Evolutionary conservation across 1,140 invertebrate genomes (phyloP).

Genomic region (Drosophila punjabiensis): DNA sequence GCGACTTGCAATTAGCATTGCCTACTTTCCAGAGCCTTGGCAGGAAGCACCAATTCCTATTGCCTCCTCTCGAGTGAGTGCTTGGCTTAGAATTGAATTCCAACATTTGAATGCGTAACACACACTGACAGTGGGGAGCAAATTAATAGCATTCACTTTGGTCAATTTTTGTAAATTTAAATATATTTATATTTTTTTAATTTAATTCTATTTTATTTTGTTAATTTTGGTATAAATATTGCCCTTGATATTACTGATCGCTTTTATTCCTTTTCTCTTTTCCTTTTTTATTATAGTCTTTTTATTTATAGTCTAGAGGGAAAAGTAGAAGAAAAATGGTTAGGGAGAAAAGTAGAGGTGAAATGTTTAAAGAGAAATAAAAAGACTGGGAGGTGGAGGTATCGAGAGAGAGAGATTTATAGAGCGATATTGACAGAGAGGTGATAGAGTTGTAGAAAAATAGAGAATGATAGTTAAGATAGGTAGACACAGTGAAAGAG

Average conservation of each 20-base stretch:
- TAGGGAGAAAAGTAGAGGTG: too few relatives aligned
- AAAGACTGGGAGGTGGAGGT: neutral
- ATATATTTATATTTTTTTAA: neutral
- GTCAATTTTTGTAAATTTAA: too few relatives aligned
- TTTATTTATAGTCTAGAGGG: too few relatives aligned
- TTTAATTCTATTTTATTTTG: neutral
- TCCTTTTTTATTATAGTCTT: too few relatives aligned
- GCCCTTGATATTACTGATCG: too few relatives aligned
- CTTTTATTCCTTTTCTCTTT: too few relatives aligned
- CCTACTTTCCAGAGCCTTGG: slow-evolving; percentile 50
- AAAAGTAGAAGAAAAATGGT: too few relatives aligned
- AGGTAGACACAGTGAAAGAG: too few relatives aligned
- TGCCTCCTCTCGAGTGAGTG: slow-evolving; percentile 47
- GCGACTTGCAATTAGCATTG: slow-evolving; percentile 68
- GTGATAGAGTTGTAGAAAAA: too few relatives aligned
- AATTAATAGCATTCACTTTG: neutral
- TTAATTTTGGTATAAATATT: neutral
- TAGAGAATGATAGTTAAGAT: too few relatives aligned
- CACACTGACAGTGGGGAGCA: slow-evolving; percentile 7
- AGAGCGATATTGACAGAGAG: too few relatives aligned
- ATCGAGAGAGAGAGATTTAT: neutral
- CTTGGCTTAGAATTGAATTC: slow-evolving; percentile 24
- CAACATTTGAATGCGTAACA: slow-evolving; percentile 46
- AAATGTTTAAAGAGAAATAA: too few relatives aligned
- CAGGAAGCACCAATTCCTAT: slow-evolving; percentile 43